Base-by-base conservation (phyloP, 2,888 invertebrate species). In the Tetranychus truncatus region DNA sequence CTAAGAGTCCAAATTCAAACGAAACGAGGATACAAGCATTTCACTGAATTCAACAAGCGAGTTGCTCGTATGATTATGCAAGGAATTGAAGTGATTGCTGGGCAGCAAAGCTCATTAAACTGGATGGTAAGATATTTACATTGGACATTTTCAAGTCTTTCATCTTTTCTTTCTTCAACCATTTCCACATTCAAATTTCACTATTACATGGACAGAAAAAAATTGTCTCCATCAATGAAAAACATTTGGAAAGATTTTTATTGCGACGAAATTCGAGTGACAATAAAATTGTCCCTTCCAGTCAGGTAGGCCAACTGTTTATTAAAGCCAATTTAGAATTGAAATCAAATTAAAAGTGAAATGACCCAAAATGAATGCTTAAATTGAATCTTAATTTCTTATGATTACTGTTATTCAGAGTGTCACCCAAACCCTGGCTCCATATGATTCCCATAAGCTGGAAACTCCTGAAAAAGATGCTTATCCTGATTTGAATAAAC, bases 11-110 rank as follows among this genome's bases (percentile, higher is more conserved):
- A 72, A 11, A 15, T n/a, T 45, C 45, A 72, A 72, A 45, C 45
- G 18, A 45, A 72, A 45, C 15, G 8, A 34, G 46, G n/a, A 8
- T 9, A 9, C 20, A 11, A 45, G 20, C 9, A 20, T 18, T 44
- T 72, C n/a, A n/a, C 9, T 34, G 20, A 45, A 18, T 15, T 72
- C 1, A 72, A 72, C 20, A 46, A 44, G 3, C 11, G 34, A 15
- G 46, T 34, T 18, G n/a, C 46, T 45, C 20, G 20, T 1, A 15
- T 46, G n/a, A 8, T 72, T 15, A 72, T 72, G 72, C 45, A 45
- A 45, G 72, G 72, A 45, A 46, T 72, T 20, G 72, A 72, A 44
- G n/a, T 46, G 11, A n/a, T 72, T 8, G 45, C 72, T 45, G 45
- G 44, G 45, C 72, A 72, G 34, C 34, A 24, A 69, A 69, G 34